Evolutionary conservation across 1,140 invertebrate species (phyloP), one percentile per base, ranked within the genome.

Genomic region (Trichonephila clavata): DNA sequence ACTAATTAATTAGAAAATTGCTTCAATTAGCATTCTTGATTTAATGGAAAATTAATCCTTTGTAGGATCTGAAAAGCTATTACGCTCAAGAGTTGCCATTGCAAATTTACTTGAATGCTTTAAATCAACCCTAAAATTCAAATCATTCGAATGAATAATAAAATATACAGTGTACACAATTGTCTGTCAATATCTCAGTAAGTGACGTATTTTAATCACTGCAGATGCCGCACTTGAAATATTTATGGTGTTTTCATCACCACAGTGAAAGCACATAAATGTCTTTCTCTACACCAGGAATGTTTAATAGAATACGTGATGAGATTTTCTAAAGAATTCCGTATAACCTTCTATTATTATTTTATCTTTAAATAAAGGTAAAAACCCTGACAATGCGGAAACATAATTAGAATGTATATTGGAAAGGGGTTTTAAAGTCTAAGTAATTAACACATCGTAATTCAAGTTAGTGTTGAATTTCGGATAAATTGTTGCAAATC

Each of bases 1-100:
- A 87, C 86, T 63, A 87, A 87, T 87, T 87, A 87, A 87, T 61
- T 87, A 63, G 59, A 87, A 87, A 87, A 87, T 84, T 87, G 60
- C 59, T 63, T 87, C 61, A 60, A 87, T 87, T 87, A 63, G 61
- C 86, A 60, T 87, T 87, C 86, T 24, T 60, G 86, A 63, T 87
- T 87, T 63, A 57, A 60, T 39, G 14, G 86, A 87, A 87, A 87
- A 27, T 32, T 27, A 87, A 87, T 87, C 50, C 57, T 65, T 63
- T 39, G 10, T 10, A 43, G 81, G 21, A 59, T 84, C 57, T 57
- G 43, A 59, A 84, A 24, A 84, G 81, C 43, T 59, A 59, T 84
- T 57, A 84, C n/a, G 81, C 24, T 5, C n/a, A 14, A 32, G 10
- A 13, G 27, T 16, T 7, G 20, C 24, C n/a, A 71, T 71, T 71